Evolutionary conservation across 2,797 vertebrate species (phyloP).

Genomic region (Microctenopoma stevenorrisi): DNA sequence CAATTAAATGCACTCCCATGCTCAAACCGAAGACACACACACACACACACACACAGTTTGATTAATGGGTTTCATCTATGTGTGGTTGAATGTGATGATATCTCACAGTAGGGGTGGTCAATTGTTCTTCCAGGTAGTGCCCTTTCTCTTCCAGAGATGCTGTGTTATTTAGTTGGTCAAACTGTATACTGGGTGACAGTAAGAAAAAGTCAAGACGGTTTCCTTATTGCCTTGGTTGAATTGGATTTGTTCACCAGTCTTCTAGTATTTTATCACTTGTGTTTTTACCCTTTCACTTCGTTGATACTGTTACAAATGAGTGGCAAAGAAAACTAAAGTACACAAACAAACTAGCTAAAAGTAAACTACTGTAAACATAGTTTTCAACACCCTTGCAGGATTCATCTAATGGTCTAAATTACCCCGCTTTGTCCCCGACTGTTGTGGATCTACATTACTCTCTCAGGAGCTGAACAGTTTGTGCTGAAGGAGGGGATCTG

Average conservation of each 20-base stretch:
- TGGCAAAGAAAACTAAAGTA: not conserved
- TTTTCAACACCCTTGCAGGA: not conserved
- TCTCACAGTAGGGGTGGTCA: constrained; percentile 41
- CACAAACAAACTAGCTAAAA: constrained; percentile 5
- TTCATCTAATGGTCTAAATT: constrained; percentile 26
- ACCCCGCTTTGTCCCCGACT: constrained; percentile 21
- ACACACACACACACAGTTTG: constrained; percentile 43
- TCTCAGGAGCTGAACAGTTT: constrained; percentile 35
- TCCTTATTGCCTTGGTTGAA: constrained; percentile 26
- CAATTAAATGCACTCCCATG: constrained; percentile 37
- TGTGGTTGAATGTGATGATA: constrained; percentile 57
- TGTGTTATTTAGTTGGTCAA: constrained; percentile 29
- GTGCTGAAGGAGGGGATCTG: constrained; percentile 52
- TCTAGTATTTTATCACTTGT: constrained; percentile 3
- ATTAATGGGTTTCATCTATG: constrained; percentile 66
- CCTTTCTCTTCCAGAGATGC: constrained; percentile 31
- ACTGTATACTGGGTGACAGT: constrained; percentile 30
- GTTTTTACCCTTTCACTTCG: constrained; percentile 2
- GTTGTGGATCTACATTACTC: constrained; percentile 23
- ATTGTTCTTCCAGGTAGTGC: constrained; percentile 41
- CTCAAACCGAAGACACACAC: constrained; percentile 1
- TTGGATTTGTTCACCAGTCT: constrained; percentile 1
- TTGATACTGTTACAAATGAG: not conserved
- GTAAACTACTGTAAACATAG: not conserved
- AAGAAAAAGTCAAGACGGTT: constrained; percentile 25